Percentiles rank a stretch among this genome's conserved stretches.
These are phyloP conservation scores for Flexamia atlantica DNA, from an alignment of 2,888 invertebrate species.

Conservation along the genomic window DNA sequence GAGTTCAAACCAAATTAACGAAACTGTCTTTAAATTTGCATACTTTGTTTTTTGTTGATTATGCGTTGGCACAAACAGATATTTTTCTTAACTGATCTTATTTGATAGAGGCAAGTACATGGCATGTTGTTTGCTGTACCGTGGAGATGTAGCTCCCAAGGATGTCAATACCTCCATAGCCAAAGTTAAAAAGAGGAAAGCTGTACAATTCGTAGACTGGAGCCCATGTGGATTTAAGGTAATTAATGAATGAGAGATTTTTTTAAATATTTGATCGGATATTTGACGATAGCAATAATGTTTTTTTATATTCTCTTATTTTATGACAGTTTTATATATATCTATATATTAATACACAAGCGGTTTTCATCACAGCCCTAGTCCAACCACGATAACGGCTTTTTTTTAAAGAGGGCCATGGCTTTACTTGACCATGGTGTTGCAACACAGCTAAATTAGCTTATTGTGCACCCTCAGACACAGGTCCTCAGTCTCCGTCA, in stretches of 20 bases:
- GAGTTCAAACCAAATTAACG: too few species aligned
- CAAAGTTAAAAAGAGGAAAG: conserved; percentile 85
- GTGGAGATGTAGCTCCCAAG: conserved; percentile 94
- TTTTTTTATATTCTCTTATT: not conserved
- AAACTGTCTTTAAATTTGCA: too few species aligned
- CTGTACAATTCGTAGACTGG: conserved; percentile 94
- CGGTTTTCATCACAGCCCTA: not conserved
- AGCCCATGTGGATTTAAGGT: conserved; percentile 95
- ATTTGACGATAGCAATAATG: not conserved
- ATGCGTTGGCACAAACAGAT: too few species aligned
- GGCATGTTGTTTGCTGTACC: conserved; percentile 91
- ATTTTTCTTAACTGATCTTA: too few species aligned
- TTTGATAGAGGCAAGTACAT: conserved; percentile 91
- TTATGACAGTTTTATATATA: not conserved
- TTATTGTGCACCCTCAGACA: too few species aligned
- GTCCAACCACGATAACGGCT: not conserved
- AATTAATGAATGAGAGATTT: conserved; percentile 65
- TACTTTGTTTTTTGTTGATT: too few species aligned
- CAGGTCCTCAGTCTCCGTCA: too few species aligned
- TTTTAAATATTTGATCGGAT: not conserved
- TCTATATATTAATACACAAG: too few species aligned
- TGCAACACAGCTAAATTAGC: too few species aligned
- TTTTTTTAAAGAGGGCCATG: too few species aligned
- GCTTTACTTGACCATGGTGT: too few species aligned
- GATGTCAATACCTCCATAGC: conserved; percentile 93